These are phyloP conservation scores for Drosophila baimaii DNA, from an alignment of 1,140 invertebrate species.

Conservation along the genomic window DNA sequence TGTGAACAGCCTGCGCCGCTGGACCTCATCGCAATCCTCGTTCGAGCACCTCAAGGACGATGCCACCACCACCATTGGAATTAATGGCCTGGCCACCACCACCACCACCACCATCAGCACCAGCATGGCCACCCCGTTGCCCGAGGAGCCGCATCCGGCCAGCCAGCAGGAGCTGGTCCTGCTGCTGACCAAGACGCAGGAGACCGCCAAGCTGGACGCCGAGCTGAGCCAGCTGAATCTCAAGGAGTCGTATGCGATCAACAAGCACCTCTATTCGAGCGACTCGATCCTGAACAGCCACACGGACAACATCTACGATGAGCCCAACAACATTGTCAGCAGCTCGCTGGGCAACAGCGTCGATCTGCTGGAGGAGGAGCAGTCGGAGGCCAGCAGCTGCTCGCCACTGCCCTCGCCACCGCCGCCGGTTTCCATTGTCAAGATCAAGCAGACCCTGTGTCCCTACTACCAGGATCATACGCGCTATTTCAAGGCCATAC, in stretches of 20 bases:
- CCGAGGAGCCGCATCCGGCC: constrained; percentile 24
- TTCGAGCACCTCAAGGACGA: constrained; percentile 78
- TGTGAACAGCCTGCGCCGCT: constrained; percentile 74
- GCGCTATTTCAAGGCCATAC: constrained; percentile 82
- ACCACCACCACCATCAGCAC: too few relatives aligned
- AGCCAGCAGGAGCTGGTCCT: constrained; percentile 57
- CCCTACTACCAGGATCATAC: constrained; percentile 81
- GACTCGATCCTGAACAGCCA: constrained; percentile 81
- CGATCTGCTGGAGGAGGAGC: constrained; percentile 70
- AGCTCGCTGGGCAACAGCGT: constrained; percentile 77
- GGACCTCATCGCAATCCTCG: constrained; percentile 81
- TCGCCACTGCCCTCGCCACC: constrained; percentile 71
- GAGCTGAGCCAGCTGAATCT: constrained; percentile 41
- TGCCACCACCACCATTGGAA: constrained; percentile 45
- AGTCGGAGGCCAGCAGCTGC: constrained; percentile 70
- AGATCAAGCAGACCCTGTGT: constrained; percentile 75
- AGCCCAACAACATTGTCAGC: constrained; percentile 81
- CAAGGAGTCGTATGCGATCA: constrained; percentile 78
- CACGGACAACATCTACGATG: constrained; percentile 83
- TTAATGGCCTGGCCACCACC: constrained; percentile 19
- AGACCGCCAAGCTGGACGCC: constrained; percentile 16
- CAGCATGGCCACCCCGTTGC: not conserved
- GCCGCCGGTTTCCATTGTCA: constrained; percentile 69
- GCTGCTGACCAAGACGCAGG: constrained; percentile 43
- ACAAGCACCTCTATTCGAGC: constrained; percentile 81